Base-by-base conservation (phyloP, 2,113 vertebrate species). In the Chauna torquata region DNA sequence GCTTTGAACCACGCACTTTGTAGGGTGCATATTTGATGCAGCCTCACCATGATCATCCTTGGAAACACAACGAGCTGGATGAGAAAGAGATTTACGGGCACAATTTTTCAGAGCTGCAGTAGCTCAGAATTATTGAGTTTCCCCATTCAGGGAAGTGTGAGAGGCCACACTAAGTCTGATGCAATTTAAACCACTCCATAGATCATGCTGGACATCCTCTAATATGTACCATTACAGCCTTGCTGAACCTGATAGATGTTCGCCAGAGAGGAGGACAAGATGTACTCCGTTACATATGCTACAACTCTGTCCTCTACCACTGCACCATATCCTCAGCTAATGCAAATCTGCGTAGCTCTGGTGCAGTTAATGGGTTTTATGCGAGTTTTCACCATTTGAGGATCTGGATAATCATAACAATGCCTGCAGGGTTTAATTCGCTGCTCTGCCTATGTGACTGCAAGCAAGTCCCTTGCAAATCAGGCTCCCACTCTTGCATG, bases 111-210 rank as follows among this genome's bases (percentile, higher is more conserved):
- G 91, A 86, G 74, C 57, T 27, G 34, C 9, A 1, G 72, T 61
- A 57, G 55, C 64, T 64, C 69, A 69, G 93, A 94, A 92, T 95
- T 96, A 95, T 77, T 91, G 85, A 89, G 49, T 91, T 96, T 88
- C 90, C 54, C 72, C 65, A 66, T 16, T 74, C 90, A 62, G 72
- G 44, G 74, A 69, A 92, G 61, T 40, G n/a, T 16, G 57, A 95
- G 92, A 96, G 90, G 94, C 88, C 81, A 88, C 54, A 77, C 52
- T 61, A 94, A 84, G 81, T 68, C 81, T 93, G 77, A 66, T 81
- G 94, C 88, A 96, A 92, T 96, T 96, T 96, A 96, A 97, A 85
- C 81, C 45, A 55, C 82, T 79, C 80, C 88, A 93, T 95, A 94
- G 87, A 94, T 96, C 95, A 94, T 61, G 72, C 70, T 86, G 85